These are phyloP conservation scores for Cynocephalus volans DNA, from an alignment of 2,113 vertebrate species.

Conservation along the genomic window DNA sequence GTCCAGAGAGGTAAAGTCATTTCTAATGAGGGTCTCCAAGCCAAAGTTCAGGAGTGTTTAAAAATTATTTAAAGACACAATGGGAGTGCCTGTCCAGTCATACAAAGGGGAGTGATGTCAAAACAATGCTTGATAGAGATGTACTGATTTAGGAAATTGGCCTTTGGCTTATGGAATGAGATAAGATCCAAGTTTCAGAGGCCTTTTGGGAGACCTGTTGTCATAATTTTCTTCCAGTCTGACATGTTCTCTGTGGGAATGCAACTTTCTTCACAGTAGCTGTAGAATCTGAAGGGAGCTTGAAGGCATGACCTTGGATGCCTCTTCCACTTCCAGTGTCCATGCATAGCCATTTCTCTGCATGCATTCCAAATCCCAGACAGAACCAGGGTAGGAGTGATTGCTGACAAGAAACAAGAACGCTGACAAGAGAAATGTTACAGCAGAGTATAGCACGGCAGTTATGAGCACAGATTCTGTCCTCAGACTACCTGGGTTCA, in stretches of 20 bases:
- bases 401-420: background rate
- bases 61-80: slow-evolving; percentile 70
- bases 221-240: slow-evolving; percentile 61
- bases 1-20: slow-evolving; percentile 67
- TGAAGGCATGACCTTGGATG: slow-evolving; percentile 40
- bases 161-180: slow-evolving; percentile 44
- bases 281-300: slow-evolving; percentile 17
- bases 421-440: background rate
- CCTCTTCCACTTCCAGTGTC: background rate
- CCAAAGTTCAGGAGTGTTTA: slow-evolving; percentile 72
- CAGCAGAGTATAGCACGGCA: no score
- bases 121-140: slow-evolving; percentile 73
- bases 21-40: slow-evolving; percentile 68
- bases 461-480: background rate
- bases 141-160: slow-evolving; percentile 71
- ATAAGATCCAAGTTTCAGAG: slow-evolving; percentile 62
- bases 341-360: background rate
- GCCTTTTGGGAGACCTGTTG: slow-evolving; percentile 65
- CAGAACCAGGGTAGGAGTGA: background rate
- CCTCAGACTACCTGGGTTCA: background rate
- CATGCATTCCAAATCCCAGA: background rate
- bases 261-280: slow-evolving; percentile 62
- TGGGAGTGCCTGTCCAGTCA: background rate
- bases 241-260: slow-evolving; percentile 76
- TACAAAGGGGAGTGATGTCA: slow-evolving; percentile 44